phyloP scores from a whole-genome alignment of 1,140 invertebrate genomes.

The Pseudomyrmex concolor region DNA sequence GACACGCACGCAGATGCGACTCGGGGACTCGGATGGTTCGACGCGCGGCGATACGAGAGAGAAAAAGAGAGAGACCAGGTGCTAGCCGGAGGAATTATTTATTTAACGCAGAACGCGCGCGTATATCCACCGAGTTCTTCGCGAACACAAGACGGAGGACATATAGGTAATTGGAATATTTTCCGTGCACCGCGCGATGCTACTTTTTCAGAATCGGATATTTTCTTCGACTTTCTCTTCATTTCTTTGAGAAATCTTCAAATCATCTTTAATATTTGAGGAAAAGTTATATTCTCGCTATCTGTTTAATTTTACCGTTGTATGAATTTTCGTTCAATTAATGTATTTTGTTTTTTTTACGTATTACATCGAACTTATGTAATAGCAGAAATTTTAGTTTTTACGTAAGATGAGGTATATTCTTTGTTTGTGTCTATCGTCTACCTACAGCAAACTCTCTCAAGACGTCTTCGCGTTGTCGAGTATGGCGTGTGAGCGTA shows the following conservation, averaged over 20 bases:
- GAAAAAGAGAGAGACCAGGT: slow-evolving; percentile 65
- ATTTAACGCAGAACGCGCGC: slow-evolving; percentile 70
- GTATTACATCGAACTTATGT: no score
- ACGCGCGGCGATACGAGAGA: slow-evolving; percentile 64
- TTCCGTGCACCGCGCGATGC: neutral
- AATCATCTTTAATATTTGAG: no score
- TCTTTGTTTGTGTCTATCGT: slow-evolving; percentile 51
- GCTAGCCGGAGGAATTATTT: slow-evolving; percentile 70
- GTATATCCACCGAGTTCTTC: slow-evolving; percentile 40
- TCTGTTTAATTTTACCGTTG: no score
- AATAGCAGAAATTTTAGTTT: no score
- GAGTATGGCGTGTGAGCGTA: slow-evolving; percentile 69
- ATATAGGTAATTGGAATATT: slow-evolving; percentile 30
- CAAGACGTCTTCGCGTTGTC: slow-evolving; percentile 58
- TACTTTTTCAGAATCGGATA: slow-evolving; percentile 17
- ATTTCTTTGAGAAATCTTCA: no score
- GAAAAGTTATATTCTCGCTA: no score
- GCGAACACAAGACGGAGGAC: slow-evolving; percentile 47
- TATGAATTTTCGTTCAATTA: no score
- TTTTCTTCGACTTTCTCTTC: neutral
- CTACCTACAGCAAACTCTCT: slow-evolving; percentile 71
- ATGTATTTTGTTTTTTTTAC: no score
- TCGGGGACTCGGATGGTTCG: slow-evolving; percentile 6
- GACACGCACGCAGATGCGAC: slow-evolving; percentile 72
- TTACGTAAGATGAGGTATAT: no score